Percentiles rank a stretch among this genome's conserved stretches.
Conservation (phyloP, 2,113 vertebrate species). For the Bujurquina vittata region DNA sequence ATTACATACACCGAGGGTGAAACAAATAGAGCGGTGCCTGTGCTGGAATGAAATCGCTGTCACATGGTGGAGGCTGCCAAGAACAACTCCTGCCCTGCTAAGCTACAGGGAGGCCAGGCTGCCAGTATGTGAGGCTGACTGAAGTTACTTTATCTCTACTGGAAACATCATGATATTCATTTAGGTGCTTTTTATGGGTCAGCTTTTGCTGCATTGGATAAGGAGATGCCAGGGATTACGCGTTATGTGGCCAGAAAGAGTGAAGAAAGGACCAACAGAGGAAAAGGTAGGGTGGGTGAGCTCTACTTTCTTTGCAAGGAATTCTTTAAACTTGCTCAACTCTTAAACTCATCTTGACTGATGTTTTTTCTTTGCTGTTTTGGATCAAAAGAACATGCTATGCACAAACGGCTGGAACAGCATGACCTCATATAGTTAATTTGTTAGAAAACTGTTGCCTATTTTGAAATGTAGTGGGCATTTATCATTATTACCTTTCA, state of each 20-base stretch:
- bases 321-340: neutral
- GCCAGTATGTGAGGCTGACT: constrained; percentile 9
- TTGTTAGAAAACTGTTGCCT: too few species aligned
- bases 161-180: constrained; percentile 39
- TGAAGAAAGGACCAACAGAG: neutral
- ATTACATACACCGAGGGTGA: constrained; percentile 51
- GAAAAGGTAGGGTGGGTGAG: neutral
- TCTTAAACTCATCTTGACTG: too few species aligned
- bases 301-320: neutral
- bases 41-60: constrained; percentile 50
- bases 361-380: too few species aligned
- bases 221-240: constrained; percentile 11
- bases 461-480: too few species aligned
- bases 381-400: too few species aligned
- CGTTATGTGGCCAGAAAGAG: neutral
- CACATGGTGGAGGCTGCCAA: constrained; percentile 46
- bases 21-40: constrained; percentile 44
- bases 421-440: too few species aligned
- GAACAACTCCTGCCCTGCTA: constrained; percentile 29
- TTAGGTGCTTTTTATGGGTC: constrained; percentile 20
- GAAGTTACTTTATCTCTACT: constrained; percentile 27
- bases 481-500: too few species aligned
- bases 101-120: constrained; percentile 26
- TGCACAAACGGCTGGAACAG: too few species aligned
- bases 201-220: constrained; percentile 7